Conservation (phyloP, 2,888 invertebrate species). For the Drosophila atripex region DNA sequence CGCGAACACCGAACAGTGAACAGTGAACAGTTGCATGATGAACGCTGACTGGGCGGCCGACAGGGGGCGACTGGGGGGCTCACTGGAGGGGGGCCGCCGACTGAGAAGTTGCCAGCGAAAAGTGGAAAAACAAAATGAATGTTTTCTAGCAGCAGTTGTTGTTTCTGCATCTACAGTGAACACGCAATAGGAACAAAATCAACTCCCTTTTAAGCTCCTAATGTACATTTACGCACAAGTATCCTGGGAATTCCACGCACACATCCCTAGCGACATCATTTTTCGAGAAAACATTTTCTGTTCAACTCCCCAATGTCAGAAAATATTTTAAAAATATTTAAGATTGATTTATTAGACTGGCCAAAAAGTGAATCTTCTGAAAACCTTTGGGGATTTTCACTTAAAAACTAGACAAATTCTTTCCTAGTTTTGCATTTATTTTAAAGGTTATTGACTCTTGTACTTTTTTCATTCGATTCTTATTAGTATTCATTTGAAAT, state of each 20-base stretch:
- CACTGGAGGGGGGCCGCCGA: conserved; percentile 10
- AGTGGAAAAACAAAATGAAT: conserved; percentile 75
- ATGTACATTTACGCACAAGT: background rate
- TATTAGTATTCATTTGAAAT: background rate
- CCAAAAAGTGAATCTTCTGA: background rate
- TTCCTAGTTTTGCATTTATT: background rate
- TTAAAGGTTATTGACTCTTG: background rate
- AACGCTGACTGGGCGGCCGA: conserved; percentile 44
- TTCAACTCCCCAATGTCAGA: background rate
- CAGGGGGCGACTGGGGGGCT: conserved; percentile 6
- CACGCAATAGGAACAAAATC: background rate
- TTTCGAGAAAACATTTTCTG: background rate
- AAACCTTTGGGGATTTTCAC: background rate
- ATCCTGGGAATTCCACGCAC: background rate
- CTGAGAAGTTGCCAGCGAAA: conserved; percentile 45
- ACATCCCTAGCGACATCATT: background rate
- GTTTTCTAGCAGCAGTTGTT: conserved; percentile 35
- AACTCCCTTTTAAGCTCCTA: background rate
- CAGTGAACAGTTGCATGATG: conserved; percentile 70
- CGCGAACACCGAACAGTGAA: conserved; percentile 30
- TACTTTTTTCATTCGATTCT: background rate
- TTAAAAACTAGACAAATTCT: background rate
- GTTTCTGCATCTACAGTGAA: conserved; percentile 20
- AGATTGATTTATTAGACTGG: background rate
- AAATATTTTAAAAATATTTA: background rate